Conservation (phyloP, 2,888 invertebrate genomes). For the Oxyteleia sp. region DNA sequence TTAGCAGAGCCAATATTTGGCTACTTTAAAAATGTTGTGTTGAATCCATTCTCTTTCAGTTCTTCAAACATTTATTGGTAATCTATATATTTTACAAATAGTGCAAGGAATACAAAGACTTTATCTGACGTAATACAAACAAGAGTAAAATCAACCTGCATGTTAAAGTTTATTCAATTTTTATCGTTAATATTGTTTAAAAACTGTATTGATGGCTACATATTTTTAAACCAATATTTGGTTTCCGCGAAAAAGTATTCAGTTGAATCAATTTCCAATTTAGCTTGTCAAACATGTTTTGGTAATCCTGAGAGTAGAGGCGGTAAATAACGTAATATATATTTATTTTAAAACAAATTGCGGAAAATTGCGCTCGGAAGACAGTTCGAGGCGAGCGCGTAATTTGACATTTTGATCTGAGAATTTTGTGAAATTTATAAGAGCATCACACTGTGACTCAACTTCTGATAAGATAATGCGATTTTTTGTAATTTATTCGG, state of each 20-base stretch:
- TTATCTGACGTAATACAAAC: slow-evolving; percentile 63
- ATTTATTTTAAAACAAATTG: no score
- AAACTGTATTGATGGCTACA: no score
- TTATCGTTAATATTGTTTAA: slow-evolving; percentile 65
- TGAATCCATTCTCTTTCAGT: slow-evolving; percentile 64
- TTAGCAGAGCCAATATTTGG: slow-evolving; percentile 60
- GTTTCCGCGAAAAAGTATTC: no score
- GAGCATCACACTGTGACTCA: background rate
- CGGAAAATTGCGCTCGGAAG: slow-evolving; percentile 7
- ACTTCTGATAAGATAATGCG: background rate
- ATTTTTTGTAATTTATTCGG: background rate
- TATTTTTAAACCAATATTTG: no score
- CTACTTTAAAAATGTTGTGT: slow-evolving; percentile 61
- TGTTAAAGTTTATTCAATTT: slow-evolving; percentile 64
- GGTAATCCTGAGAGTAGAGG: no score
- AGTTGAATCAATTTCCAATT: no score
- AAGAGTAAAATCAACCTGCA: slow-evolving; percentile 61
- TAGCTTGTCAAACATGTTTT: no score
- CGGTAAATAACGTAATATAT: no score
- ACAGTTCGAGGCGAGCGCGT: background rate
- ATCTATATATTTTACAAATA: slow-evolving; percentile 71
- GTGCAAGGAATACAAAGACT: slow-evolving; percentile 67
- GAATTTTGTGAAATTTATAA: background rate
- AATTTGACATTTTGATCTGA: background rate
- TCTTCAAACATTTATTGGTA: slow-evolving; percentile 66